Percentiles rank a stretch among this genome's conserved stretches.
These are phyloP conservation scores for Pegoplata infirma DNA, from an alignment of 2,888 invertebrate species.

Conservation along the genomic window DNA sequence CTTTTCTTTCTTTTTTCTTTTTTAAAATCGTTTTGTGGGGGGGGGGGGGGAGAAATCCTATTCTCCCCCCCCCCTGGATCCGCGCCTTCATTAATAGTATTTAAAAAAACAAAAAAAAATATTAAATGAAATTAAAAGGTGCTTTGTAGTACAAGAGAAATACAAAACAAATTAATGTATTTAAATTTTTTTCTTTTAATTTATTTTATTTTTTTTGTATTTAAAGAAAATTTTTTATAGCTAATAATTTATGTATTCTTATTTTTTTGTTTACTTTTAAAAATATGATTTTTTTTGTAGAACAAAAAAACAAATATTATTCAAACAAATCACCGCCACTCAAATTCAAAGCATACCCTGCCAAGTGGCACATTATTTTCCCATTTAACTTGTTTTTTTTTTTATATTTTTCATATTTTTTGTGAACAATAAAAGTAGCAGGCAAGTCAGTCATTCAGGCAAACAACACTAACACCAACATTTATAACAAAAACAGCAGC, in stretches of 20 bases:
- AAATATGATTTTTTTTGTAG: not conserved
- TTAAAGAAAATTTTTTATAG: not conserved
- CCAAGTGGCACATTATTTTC: constrained; percentile 60
- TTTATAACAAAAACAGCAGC: not conserved
- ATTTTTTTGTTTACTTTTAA: not conserved
- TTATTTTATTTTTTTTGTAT: not conserved
- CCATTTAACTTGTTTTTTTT: constrained; percentile 34
- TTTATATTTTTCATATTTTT: constrained; percentile 16
- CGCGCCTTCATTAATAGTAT: no score
- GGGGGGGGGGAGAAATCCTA: no score
- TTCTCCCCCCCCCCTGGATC: no score
- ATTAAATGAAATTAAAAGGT: no score
- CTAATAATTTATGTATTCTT: not conserved
- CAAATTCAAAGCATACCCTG: constrained; percentile 57
- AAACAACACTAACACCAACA: not conserved
- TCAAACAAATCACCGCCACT: constrained; percentile 42
- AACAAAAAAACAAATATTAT: constrained; percentile 7
- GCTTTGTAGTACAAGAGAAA: no score
- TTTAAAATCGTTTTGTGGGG: no score
- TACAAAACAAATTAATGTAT: no score
- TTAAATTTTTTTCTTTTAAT: no score
- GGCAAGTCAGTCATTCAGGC: no score
- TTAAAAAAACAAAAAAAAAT: no score
- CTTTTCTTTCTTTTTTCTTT: no score
- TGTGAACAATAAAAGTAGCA: constrained; percentile 16